A percentile compares a stretch with the other conserved stretches of the same genome.
Evolutionary conservation across 2,113 vertebrate species (phyloP).

Genomic region (Oryzias woworae): DNA sequence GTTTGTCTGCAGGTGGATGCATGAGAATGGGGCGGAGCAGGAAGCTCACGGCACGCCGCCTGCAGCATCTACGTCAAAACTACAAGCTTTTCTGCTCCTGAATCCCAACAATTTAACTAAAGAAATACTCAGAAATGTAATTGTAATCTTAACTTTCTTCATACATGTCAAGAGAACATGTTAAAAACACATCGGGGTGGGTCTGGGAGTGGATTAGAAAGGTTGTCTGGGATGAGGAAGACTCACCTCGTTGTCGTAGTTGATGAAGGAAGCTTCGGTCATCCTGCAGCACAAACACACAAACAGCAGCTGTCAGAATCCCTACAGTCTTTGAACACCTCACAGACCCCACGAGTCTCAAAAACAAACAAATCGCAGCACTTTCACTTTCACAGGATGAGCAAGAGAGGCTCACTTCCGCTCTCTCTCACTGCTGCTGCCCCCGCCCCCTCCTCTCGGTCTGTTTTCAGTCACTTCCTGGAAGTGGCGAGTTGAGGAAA

Average conservation of each 20-base stretch:
- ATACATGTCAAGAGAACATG: no score
- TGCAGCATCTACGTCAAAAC: no score
- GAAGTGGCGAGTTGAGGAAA: slow-evolving; percentile 77
- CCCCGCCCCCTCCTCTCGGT: slow-evolving; percentile 5
- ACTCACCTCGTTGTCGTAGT: slow-evolving; percentile 77
- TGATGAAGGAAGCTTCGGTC: slow-evolving; percentile 70
- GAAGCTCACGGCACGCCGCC: no score
- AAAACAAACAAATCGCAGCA: slow-evolving; percentile 8
- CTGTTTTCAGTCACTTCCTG: slow-evolving; percentile 75
- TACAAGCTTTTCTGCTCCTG: no score
- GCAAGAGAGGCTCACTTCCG: not conserved
- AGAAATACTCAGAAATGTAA: no score
- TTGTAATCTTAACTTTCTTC: no score
- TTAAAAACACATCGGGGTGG: no score
- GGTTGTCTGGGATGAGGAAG: not conserved
- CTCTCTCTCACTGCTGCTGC: slow-evolving; percentile 1
- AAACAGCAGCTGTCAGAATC: slow-evolving; percentile 9
- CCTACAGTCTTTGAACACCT: not conserved
- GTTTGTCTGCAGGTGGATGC: no score
- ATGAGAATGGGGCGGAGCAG: no score
- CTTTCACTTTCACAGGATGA: slow-evolving; percentile 44
- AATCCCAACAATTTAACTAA: no score
- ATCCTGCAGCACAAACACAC: slow-evolving; percentile 67
- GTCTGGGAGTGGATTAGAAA: not conserved
- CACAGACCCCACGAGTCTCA: not conserved